Conservation (phyloP, 2,888 invertebrate species). For the Campopleginae sp. region DNA sequence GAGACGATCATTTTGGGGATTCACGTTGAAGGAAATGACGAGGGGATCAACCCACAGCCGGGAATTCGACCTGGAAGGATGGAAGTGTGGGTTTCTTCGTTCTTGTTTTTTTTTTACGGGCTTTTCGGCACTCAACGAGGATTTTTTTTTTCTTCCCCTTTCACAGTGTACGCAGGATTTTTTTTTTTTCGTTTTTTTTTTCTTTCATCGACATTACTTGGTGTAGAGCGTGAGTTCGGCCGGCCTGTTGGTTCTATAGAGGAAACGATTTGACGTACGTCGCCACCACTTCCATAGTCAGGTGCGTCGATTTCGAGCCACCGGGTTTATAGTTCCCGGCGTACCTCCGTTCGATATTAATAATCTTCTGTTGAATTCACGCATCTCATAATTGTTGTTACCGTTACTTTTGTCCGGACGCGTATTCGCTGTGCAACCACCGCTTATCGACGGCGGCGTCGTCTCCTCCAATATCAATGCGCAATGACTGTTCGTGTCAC, state of each 20-base stretch:
- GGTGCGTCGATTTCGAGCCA: conserved; percentile 81
- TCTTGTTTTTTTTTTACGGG: not conserved
- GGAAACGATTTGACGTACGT: conserved; percentile 80
- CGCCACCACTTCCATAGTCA: conserved; percentile 83
- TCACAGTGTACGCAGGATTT: conserved; percentile 34
- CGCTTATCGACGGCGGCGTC: conserved; percentile 78
- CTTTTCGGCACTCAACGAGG: not conserved
- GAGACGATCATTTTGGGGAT: not conserved
- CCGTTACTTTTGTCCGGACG: conserved; percentile 88
- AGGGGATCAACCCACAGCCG: not conserved
- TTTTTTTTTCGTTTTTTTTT: conserved; percentile 36
- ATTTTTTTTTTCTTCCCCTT: not conserved
- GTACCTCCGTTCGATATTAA: conserved; percentile 80
- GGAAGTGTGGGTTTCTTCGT: not conserved
- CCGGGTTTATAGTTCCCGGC: conserved; percentile 85
- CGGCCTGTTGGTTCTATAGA: conserved; percentile 80
- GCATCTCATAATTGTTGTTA: conserved; percentile 92
- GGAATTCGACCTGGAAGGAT: not conserved
- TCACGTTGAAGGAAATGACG: not conserved
- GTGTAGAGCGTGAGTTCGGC: conserved; percentile 75
- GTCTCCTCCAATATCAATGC: conserved; percentile 85
- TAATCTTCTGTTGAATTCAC: conserved; percentile 87
- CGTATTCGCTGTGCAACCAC: conserved; percentile 75
- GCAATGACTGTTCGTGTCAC: conserved; percentile 86
- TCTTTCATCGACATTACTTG: conserved; percentile 54